Evolutionary conservation across 2,797 vertebrate genomes (phyloP), one percentile per base, ranked within the genome.

Genomic region (Enteromius trimaculatus): DNA sequence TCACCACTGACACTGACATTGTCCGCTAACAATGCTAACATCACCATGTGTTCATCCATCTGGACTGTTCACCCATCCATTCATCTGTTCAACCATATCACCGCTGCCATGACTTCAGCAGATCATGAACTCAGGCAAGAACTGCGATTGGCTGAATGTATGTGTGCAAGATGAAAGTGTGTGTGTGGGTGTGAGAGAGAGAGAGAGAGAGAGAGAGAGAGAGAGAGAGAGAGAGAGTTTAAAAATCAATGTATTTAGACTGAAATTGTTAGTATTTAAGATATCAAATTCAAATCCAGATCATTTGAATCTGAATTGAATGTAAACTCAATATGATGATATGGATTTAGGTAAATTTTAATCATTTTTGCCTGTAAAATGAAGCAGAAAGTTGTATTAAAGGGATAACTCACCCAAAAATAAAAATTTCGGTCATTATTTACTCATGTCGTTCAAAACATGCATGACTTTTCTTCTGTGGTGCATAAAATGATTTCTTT

Each of bases 11-110:
- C 58, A 80, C 42, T 49, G 85, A 88, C 87, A 89, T 84, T 80
- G 86, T 75, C 49, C 70, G 85, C 85, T 90, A 89, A 84, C 83
- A n/a, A 76, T 83, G 77, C 89, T 91, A 88, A 88, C 14, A 89
- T 85, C 88, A 86, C 87, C 66, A 55, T 84, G 87, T n/a, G 11
- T 87, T 77, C 51, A 64, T 88, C 82, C 79, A 69, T 89, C 87
- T 64, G 83, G 60, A 87, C 89, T 53, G 53, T 83, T 85, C 16
- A 14, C 85, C 71, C 80, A 53, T 88, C 77, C 74, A 70, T 89
- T 87, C 89, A 86, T 90, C 86, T 90, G 79, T 87, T 82, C 34
- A 70, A 84, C 51, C 88, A 84, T 88, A 81, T 84, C 85, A 14
- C 79, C 47, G 2, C 66, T 44, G 47, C 66, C 37, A 34, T 80